These are phyloP conservation scores for Sapayoa aenigma DNA, from an alignment of 2,113 vertebrate genomes.

Conservation along the genomic window DNA sequence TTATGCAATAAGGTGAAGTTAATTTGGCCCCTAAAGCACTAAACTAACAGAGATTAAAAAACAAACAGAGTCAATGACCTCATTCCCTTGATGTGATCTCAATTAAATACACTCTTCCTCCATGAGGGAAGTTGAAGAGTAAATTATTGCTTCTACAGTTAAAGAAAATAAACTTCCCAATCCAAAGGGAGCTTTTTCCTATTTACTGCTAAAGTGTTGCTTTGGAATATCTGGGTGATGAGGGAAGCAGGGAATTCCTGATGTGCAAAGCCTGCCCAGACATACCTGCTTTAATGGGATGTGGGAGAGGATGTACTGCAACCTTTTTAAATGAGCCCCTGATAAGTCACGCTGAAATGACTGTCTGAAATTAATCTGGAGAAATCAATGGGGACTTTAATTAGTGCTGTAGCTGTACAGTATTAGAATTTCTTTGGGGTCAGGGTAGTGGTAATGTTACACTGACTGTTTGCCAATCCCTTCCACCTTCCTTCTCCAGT, in stretches of 20 bases:
- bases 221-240: neutral
- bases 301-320: conserved; percentile 20
- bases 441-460: conserved; percentile 45
- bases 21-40: conserved; percentile 30
- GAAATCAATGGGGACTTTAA: conserved; percentile 78
- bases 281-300: neutral
- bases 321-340: conserved; percentile 63
- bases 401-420: conserved; percentile 53
- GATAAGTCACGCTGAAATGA: conserved; percentile 57
- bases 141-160: neutral
- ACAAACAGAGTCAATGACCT: conserved; percentile 47
- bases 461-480: conserved; percentile 58
- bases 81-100: conserved; percentile 55
- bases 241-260: neutral
- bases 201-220: neutral
- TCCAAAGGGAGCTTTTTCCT: neutral
- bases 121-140: neutral
- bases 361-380: conserved; percentile 69
- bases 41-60: conserved; percentile 54
- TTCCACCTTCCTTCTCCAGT: conserved; percentile 54
- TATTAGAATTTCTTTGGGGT: conserved; percentile 66
- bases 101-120: conserved; percentile 42
- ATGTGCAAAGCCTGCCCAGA: neutral
- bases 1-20: conserved; percentile 42
- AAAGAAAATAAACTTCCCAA: conserved; percentile 50